Evolutionary conservation across 2,113 vertebrate species (phyloP).

Genomic region (Megaleporinus macrocephalus): DNA sequence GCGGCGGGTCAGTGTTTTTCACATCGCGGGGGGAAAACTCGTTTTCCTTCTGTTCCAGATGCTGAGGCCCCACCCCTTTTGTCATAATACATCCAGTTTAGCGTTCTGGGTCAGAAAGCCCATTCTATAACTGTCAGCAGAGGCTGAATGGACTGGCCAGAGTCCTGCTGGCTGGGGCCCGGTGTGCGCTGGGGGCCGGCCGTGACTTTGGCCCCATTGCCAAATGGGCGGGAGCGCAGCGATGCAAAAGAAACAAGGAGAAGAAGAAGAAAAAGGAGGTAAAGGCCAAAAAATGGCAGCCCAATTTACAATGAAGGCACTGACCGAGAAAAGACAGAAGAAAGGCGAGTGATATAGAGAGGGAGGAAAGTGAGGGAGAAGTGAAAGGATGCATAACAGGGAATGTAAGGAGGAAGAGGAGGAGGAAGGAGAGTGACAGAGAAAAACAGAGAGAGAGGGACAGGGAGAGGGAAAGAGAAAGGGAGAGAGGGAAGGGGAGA

Average conservation of each 20-base stretch:
- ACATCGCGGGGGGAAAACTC: not conserved
- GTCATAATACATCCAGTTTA: slow-evolving; percentile 72
- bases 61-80: slow-evolving; percentile 61
- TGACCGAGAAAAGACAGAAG: slow-evolving; percentile 6
- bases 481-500: not conserved
- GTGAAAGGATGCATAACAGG: not conserved
- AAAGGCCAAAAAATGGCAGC: slow-evolving; percentile 40
- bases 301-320: slow-evolving; percentile 27
- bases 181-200: slow-evolving; percentile 72
- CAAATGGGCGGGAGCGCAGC: slow-evolving; percentile 76
- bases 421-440: not conserved
- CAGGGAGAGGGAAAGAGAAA: not conserved
- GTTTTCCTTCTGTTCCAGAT: slow-evolving; percentile 59
- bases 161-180: slow-evolving; percentile 81
- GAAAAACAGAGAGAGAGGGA: not conserved
- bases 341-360: not conserved
- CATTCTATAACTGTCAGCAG: slow-evolving; percentile 79
- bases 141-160: slow-evolving; percentile 79
- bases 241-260: slow-evolving; percentile 33
- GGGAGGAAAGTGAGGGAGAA: not conserved
- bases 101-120: slow-evolving; percentile 81
- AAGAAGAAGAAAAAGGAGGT: slow-evolving; percentile 8
- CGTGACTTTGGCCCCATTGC: slow-evolving; percentile 69
- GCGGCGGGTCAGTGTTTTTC: not conserved
- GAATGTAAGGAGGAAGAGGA: not conserved